These are phyloP conservation scores for Xestia xanthographa DNA, from an alignment of 2,888 invertebrate genomes.

Conservation along the genomic window DNA sequence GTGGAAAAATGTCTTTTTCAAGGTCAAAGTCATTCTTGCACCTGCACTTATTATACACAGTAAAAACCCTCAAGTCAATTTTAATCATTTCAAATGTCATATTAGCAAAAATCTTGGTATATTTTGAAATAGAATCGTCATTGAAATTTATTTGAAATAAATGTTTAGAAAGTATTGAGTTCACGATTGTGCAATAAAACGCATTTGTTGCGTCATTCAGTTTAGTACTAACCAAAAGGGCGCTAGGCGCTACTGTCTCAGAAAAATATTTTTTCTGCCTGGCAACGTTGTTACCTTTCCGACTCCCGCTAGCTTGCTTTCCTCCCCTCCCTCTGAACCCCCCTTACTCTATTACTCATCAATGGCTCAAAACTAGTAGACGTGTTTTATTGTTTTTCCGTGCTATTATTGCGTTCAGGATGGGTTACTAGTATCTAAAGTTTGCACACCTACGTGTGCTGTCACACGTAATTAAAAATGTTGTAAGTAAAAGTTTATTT, in stretches of 20 bases:
- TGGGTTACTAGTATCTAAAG: constrained; percentile 93
- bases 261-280: constrained; percentile 6
- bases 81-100: not conserved
- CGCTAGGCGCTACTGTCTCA: constrained; percentile 1
- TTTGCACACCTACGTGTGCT: constrained; percentile 94
- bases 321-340: constrained; percentile 26
- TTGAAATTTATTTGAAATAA: too few species aligned
- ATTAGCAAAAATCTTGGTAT: not conserved
- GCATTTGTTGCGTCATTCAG: constrained; percentile 24
- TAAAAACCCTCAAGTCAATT: not conserved
- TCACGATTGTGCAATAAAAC: not conserved
- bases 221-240: not conserved
- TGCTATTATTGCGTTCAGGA: constrained; percentile 91
- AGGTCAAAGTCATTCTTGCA: too few species aligned
- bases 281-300: constrained; percentile 13
- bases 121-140: not conserved
- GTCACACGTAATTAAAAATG: constrained; percentile 91
- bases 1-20: too few species aligned
- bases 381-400: constrained; percentile 85
- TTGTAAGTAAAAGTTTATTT: constrained; percentile 90
- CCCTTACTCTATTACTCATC: constrained; percentile 82
- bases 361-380: constrained; percentile 84
- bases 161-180: not conserved
- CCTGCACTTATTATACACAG: too few species aligned
- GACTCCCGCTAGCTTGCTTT: constrained; percentile 14